Evolutionary conservation across 2,888 invertebrate species (phyloP).

Genomic region (Epirrhoe alternata): DNA sequence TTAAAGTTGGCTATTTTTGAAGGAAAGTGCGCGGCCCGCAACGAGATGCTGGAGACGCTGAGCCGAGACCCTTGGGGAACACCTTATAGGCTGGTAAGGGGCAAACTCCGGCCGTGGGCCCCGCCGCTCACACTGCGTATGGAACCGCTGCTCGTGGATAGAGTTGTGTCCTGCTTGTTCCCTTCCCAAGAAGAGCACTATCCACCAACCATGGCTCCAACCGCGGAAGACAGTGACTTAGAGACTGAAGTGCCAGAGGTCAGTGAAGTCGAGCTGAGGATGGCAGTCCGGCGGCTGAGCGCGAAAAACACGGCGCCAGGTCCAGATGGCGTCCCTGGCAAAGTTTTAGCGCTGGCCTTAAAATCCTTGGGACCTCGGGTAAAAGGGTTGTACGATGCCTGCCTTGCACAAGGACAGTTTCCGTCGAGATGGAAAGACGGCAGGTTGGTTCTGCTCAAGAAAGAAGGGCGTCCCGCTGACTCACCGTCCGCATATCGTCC

Average conservation of each 20-base stretch:
- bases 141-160: neutral
- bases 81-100: constrained; percentile 1
- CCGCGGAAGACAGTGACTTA: neutral
- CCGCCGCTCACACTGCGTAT: neutral
- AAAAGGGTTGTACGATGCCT: neutral
- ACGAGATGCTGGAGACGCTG: constrained; percentile 7
- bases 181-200: neutral
- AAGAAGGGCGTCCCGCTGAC: neutral
- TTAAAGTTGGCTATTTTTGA: neutral
- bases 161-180: neutral
- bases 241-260: neutral
- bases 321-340: neutral
- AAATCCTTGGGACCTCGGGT: neutral
- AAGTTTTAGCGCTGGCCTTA: neutral
- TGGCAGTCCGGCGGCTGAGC: no score
- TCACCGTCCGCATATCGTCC: neutral
- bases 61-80: constrained; percentile 16
- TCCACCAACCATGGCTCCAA: neutral
- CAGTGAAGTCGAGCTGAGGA: neutral
- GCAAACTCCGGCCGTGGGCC: constrained; percentile 13
- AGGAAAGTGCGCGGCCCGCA: neutral
- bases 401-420: neutral
- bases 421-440: neutral
- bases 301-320: neutral
- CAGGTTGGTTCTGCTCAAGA: neutral